phyloP scores from a whole-genome alignment of 30 jellyfish, hydroid and myxozoan genomes.

The Phacellophora camtschatica region DNA sequence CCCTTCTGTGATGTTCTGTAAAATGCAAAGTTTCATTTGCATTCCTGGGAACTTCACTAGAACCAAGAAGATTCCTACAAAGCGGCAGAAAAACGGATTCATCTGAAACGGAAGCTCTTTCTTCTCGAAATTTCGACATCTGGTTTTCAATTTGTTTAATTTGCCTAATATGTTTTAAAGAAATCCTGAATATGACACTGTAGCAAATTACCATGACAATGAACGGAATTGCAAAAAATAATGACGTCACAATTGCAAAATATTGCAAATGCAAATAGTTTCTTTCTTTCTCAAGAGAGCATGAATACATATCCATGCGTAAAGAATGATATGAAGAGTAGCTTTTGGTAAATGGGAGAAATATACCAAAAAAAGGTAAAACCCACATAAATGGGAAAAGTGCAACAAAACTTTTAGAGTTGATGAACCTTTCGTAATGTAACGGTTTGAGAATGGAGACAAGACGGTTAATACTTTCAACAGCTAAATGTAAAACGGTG shows the following conservation, averaged over 20 bases:
- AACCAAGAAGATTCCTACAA: background rate
- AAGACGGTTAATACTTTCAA: conserved; percentile 72
- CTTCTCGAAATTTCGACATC: background rate
- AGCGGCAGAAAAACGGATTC: background rate
- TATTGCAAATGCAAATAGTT: background rate
- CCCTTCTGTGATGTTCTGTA: background rate
- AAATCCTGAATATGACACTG: conserved; percentile 41
- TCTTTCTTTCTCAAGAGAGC: background rate
- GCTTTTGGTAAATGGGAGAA: conserved; percentile 11
- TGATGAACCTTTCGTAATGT: conserved; percentile 9
- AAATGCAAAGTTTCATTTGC: background rate
- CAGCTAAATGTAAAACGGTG: conserved; percentile 69
- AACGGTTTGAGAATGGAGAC: conserved; percentile 51
- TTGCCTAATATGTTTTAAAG: conserved; percentile 17
- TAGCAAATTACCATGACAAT: conserved; percentile 62
- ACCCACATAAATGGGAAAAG: conserved; percentile 44
- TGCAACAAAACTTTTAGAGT: background rate
- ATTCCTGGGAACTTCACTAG: background rate
- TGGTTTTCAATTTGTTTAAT: conserved; percentile 30
- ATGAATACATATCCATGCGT: conserved; percentile 66
- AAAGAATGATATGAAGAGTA: conserved; percentile 15
- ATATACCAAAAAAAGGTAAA: conserved; percentile 17
- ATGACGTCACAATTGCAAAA: background rate
- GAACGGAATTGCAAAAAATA: conserved; percentile 56
- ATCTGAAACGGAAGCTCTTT: conserved; percentile 9